Conservation (phyloP, 1,140 invertebrate species). For the Adoxophyes honmai region DNA sequence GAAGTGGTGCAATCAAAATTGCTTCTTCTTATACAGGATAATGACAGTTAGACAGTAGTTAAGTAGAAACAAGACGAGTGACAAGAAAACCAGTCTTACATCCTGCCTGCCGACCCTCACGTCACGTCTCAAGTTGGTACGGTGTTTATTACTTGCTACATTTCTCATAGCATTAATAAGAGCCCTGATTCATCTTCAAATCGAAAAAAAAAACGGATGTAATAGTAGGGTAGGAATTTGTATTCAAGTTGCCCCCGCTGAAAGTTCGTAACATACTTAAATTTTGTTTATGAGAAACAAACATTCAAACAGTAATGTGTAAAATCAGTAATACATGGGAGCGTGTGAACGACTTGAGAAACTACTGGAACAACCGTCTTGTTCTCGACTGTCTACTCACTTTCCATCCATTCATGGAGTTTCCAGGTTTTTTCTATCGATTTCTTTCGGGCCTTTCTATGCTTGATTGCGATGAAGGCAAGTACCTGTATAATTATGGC, state of each 20-base stretch:
- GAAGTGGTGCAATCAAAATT: conserved; percentile 5
- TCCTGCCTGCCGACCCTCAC: conserved; percentile 16
- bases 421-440: conserved; percentile 66
- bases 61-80: conserved; percentile 2
- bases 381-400: conserved; percentile 57
- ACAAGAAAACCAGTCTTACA: conserved; percentile 22
- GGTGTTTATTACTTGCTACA: neutral
- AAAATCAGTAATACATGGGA: conserved; percentile 30
- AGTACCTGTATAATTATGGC: conserved; percentile 30
- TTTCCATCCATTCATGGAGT: conserved; percentile 74
- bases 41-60: conserved; percentile 20
- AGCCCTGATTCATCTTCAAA: too few species aligned
- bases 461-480: conserved; percentile 18
- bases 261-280: too few species aligned
- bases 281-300: too few species aligned
- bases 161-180: too few species aligned
- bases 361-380: conserved; percentile 28
- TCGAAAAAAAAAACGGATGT: too few species aligned
- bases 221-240: too few species aligned
- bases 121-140: conserved; percentile 6
- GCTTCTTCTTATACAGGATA: conserved; percentile 19
- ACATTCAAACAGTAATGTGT: neutral
- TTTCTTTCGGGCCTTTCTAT: conserved; percentile 62
- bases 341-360: conserved; percentile 64
- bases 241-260: too few species aligned